Conservation (phyloP, 2,113 vertebrate species). For the Coturnix japonica region DNA sequence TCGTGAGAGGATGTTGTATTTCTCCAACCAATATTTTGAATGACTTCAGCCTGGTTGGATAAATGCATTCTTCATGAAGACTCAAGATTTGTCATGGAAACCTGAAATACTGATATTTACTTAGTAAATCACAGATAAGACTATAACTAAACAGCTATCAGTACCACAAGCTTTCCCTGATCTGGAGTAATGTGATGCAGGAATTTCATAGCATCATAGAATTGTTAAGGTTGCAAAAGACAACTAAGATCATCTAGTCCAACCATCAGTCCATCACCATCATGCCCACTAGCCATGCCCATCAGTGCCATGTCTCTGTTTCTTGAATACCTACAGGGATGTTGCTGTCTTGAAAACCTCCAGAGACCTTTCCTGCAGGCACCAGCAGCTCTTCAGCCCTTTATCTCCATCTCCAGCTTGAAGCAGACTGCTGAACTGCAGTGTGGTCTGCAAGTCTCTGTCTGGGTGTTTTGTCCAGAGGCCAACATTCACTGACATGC, state of each 20-base stretch:
- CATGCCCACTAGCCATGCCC: too few relatives aligned
- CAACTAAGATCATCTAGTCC: too few relatives aligned
- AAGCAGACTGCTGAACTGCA: neutral
- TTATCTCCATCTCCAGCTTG: rapidly evolving
- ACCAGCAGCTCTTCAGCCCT: neutral
- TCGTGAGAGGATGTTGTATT: neutral
- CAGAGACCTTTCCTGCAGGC: neutral
- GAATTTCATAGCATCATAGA: neutral
- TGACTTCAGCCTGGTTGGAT: neutral
- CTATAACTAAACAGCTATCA: neutral
- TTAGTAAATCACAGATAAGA: neutral
- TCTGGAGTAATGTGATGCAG: neutral
- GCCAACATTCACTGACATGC: neutral
- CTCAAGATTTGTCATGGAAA: neutral
- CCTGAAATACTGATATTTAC: neutral
- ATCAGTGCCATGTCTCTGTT: too few relatives aligned
- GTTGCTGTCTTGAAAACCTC: too few relatives aligned
- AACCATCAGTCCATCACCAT: too few relatives aligned
- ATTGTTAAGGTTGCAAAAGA: too few relatives aligned
- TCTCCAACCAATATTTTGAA: neutral
- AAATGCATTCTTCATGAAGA: neutral
- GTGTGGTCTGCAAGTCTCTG: rapidly evolving
- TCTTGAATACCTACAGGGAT: too few relatives aligned
- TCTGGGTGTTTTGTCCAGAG: neutral
- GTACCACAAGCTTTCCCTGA: neutral